Evolutionary conservation across 1,140 invertebrate genomes (phyloP), one percentile per base, ranked within the genome.

Genomic region (Vanessa atalanta): DNA sequence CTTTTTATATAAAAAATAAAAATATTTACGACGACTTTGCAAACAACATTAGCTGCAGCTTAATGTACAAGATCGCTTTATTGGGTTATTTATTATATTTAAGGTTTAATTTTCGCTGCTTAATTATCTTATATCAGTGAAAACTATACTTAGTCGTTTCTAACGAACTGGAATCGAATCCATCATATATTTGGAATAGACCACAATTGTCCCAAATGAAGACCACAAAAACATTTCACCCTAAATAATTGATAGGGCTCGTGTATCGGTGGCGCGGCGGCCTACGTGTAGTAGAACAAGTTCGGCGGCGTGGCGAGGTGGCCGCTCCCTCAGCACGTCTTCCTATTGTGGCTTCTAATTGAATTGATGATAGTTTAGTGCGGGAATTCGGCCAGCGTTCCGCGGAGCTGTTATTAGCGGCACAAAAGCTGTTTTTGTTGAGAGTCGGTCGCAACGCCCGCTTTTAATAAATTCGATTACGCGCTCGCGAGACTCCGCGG

Each of bases 391-490:
- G 55, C 61, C 65, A 26, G 53, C 20, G 63, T 43, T 66, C 60
- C 31, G 47, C 50, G 70, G 14, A 65, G 64, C 50, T 60, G 64
- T 66, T 72, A 66, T 72, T 72, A 66, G n/a, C n/a, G 69, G 64
- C 64, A 68, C 65, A 53, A 70, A 72, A 61, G 57, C 73, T 70
- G 68, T 76, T 76, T 76, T 76, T 76, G 70, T 76, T 23, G 57
- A 61, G 26, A 26, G 65, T 50, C 50, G 60, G 15, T 26, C 47
- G 11, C 65, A 60, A 50, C 70, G 63, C 55, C 68, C 70, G 65
- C 50, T 72, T 67, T 76, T 76, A 76, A 76, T 76, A 72, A 76
- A 76, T 72, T 72, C 65, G 70, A 72, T 72, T 76, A 70, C 65
- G 61, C 71, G 75, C 65, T 67, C 31, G 60, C 70, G 70, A 53